Conservation (phyloP, 1,140 invertebrate species). For the Sycophila sp. region DNA sequence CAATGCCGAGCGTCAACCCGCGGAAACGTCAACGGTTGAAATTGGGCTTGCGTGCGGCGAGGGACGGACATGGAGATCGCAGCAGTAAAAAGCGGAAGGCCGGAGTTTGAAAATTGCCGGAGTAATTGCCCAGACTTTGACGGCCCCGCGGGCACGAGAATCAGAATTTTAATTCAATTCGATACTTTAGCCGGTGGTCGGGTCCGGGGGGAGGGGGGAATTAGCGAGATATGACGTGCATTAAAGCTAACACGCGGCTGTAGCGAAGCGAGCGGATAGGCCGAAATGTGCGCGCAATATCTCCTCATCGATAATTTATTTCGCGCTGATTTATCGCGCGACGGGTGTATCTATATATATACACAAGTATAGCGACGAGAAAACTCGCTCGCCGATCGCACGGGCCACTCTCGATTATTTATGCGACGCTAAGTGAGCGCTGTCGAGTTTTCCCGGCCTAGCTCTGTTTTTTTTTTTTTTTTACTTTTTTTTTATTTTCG, state of each 20-base stretch:
- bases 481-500: background rate
- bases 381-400: constrained; percentile 1
- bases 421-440: constrained; percentile 41
- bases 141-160: background rate
- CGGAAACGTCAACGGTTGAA: too few species aligned
- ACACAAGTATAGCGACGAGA: background rate
- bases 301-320: constrained; percentile 27
- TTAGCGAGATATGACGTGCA: constrained; percentile 24
- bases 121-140: constrained; percentile 5
- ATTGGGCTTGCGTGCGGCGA: background rate
- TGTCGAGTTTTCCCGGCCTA: too few species aligned
- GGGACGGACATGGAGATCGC: background rate
- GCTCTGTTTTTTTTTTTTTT: too few species aligned
- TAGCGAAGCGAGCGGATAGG: background rate
- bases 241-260: constrained; percentile 1
- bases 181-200: background rate
- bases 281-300: background rate
- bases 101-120: background rate
- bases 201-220: background rate
- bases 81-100: background rate
- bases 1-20: too few species aligned
- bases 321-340: constrained; percentile 18
- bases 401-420: background rate
- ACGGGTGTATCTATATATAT: too few species aligned
- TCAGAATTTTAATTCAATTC: constrained; percentile 25